Conservation (phyloP, 2,888 invertebrate species). For the Tetragnatha montana region DNA sequence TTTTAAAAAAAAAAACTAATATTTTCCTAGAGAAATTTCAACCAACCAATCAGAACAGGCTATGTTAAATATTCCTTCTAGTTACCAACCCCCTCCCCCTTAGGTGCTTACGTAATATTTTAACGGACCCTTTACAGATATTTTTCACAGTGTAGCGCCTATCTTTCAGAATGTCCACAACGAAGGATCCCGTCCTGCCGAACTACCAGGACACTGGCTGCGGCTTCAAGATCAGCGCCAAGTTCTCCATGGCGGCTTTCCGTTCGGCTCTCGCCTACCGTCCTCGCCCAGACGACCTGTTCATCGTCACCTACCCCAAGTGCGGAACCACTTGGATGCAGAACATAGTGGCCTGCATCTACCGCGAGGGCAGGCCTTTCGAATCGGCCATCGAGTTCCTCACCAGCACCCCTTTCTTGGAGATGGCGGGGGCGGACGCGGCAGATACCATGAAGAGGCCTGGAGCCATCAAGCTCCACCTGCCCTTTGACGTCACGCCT, state of each 20-base stretch:
- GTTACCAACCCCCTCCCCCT: too few relatives aligned
- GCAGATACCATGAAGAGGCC: conserved; percentile 64
- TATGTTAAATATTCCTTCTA: too few relatives aligned
- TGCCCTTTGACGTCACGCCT: conserved; percentile 38
- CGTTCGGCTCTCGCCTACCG: conserved; percentile 57
- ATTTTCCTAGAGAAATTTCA: too few relatives aligned
- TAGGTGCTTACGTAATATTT: too few relatives aligned
- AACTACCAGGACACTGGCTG: conserved; percentile 29
- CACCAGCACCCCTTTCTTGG: conserved; percentile 54
- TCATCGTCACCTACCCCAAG: conserved; percentile 69
- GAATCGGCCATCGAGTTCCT: conserved; percentile 44
- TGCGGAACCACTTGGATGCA: conserved; percentile 71
- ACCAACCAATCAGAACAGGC: too few relatives aligned
- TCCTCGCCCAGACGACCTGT: conserved; percentile 60
- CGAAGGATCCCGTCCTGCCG: conserved; percentile 28
- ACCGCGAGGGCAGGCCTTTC: conserved; percentile 52
- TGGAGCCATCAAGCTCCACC: conserved; percentile 69
- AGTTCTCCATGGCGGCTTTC: conserved; percentile 50
- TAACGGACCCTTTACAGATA: too few relatives aligned
- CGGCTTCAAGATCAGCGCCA: conserved; percentile 45
- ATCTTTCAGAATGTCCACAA: conserved; percentile 19
- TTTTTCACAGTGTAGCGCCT: too few relatives aligned
- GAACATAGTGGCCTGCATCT: conserved; percentile 59
- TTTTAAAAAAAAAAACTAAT: too few relatives aligned
- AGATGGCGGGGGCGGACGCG: conserved; percentile 64